Conservation (phyloP, 1,140 invertebrate genomes). For the Phymastichus coffea region DNA sequence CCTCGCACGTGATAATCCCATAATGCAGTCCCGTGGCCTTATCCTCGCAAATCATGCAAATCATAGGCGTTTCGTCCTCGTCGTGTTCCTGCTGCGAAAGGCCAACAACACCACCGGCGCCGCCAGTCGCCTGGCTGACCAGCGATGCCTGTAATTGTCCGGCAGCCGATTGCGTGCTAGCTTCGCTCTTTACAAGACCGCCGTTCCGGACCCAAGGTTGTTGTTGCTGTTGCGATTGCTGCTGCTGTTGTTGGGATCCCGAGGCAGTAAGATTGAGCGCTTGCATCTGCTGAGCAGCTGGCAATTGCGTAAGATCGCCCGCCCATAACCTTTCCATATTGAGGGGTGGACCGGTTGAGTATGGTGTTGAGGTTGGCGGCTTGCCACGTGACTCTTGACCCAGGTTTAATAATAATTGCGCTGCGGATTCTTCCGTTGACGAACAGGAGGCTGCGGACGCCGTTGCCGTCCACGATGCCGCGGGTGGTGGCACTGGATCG, state of each 20-base stretch:
- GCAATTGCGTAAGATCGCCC: conserved; percentile 78
- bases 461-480: conserved; percentile 55
- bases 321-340: conserved; percentile 92
- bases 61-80: conserved; percentile 91
- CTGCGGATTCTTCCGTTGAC: conserved; percentile 73
- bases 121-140: conserved; percentile 48
- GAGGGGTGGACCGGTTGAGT: conserved; percentile 63
- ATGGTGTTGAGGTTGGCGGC: conserved; percentile 40
- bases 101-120: conserved; percentile 52
- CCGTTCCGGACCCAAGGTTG: conserved; percentile 55
- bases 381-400: conserved; percentile 67
- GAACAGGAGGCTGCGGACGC: conserved; percentile 55
- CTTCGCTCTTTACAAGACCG: conserved; percentile 47
- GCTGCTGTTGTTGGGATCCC: conserved; percentile 37
- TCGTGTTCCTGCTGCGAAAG: conserved; percentile 66
- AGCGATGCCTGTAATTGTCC: conserved; percentile 51
- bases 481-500: conserved; percentile 52
- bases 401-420: conserved; percentile 78
- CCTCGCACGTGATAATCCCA: conserved; percentile 96
- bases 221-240: conserved; percentile 5
- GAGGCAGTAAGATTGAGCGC: conserved; percentile 76
- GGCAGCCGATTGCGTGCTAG: conserved; percentile 48
- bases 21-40: conserved; percentile 96
- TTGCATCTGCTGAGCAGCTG: conserved; percentile 77
- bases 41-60: conserved; percentile 98